A percentile compares a stretch with the other conserved stretches of the same genome.
phyloP scores from a whole-genome alignment of 2,797 vertebrate species.

The Champsocephalus esox region DNA sequence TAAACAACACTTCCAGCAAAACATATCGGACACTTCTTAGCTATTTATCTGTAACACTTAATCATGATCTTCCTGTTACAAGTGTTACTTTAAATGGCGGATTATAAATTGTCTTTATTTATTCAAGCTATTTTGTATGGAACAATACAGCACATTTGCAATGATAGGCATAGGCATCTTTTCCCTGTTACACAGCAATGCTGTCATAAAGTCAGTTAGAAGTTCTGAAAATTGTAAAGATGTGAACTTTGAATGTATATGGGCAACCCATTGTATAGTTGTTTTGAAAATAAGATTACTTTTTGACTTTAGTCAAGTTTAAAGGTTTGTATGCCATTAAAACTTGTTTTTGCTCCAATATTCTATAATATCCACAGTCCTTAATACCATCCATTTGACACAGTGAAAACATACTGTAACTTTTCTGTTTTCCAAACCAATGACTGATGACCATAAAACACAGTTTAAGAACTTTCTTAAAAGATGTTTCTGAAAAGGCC shows the following conservation, averaged over 20 bases:
- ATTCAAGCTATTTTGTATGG: neutral
- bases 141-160: constrained; percentile 6
- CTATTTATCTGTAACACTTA: too few species aligned
- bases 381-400: neutral
- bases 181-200: neutral
- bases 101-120: too few species aligned
- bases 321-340: constrained; percentile 6
- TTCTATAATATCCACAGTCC: neutral
- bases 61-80: too few species aligned
- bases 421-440: neutral
- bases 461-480: neutral
- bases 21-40: neutral
- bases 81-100: too few species aligned
- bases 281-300: constrained; percentile 4
- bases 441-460: neutral
- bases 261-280: neutral
- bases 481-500: neutral
- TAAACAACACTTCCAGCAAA: neutral
- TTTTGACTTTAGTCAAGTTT: constrained; percentile 11
- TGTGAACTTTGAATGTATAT: constrained; percentile 8
- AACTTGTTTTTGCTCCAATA: neutral
- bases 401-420: neutral
- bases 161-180: constrained; percentile 3
- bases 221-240: constrained; percentile 17
- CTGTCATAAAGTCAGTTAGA: neutral